Base-by-base conservation (phyloP, 2,113 vertebrate species). In the Gadus macrocephalus region DNA sequence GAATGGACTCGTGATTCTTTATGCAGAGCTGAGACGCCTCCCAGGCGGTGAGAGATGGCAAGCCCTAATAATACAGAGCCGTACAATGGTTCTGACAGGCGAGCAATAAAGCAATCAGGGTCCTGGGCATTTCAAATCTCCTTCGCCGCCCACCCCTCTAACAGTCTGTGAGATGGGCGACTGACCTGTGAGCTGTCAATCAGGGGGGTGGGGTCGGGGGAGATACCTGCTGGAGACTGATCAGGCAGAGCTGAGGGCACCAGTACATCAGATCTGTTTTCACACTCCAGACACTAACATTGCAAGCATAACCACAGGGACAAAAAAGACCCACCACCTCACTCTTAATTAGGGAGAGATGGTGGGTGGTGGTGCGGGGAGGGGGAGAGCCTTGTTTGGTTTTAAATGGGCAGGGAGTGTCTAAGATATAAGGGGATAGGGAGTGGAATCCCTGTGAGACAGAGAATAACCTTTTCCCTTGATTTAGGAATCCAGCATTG, bases 401-500 rank as follows among this genome's bases (percentile, higher is more conserved):
- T 92, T 92, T 84, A 87, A 94, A 93, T 82, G 82, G 80, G 72
- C 81, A 84, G 78, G 82, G 75, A 58, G 55, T 58, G n/a, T 58
- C 15, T 12, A 58, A 58, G 55, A 58, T 58, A 58, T 58, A 58
- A 58, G 55, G 55, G n/a, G 55, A n/a, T 17, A n/a, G 79, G 71
- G 79, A 85, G 78, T 81, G 75, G 86, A 88, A 83, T 78, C 94
- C 95, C 94, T 93, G 78, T 64, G 93, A 95, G 95, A 92, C 80
- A 80, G 88, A 72, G 90, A 94, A 92, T 95, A 95, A 95, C 94
- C 96, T 96, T 97, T 94, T 58, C 92, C 93, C 93, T 94, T 95
- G 92, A 94, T 95, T 95, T 90, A 90, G 92, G 94, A 93, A 94
- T 93, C 90, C 87, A 88, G 90, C 93, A 95, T 95, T 95, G 95